These are phyloP conservation scores for Unio pictorum DNA, from an alignment of 2,888 invertebrate species.

Conservation along the genomic window DNA sequence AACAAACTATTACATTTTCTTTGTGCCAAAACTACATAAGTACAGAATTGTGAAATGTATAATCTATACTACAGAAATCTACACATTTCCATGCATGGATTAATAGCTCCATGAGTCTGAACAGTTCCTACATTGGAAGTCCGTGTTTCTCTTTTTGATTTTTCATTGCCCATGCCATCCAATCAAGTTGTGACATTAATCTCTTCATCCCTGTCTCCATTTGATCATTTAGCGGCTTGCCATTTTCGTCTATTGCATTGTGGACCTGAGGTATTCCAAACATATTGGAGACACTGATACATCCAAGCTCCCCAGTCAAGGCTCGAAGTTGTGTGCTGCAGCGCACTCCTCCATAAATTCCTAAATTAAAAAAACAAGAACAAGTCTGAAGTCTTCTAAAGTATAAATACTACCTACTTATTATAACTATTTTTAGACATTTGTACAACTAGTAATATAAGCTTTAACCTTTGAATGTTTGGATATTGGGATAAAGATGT, in stretches of 20 bases:
- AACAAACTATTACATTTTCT: no score
- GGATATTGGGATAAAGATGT: no score
- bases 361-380: slow-evolving; percentile 35
- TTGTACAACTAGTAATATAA: no score
- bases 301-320: slow-evolving; percentile 69
- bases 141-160: slow-evolving; percentile 41
- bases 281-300: slow-evolving; percentile 69
- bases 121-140: slow-evolving; percentile 16
- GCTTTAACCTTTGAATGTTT: no score
- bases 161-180: slow-evolving; percentile 70
- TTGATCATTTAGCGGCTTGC: slow-evolving; percentile 57
- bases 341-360: slow-evolving; percentile 69
- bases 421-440: no score
- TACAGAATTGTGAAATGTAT: no score
- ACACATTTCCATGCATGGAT: no score
- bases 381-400: no score
- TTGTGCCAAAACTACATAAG: no score
- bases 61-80: no score
- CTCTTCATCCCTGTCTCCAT: slow-evolving; percentile 54
- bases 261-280: slow-evolving; percentile 67
- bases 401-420: no score
- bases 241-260: slow-evolving; percentile 63
- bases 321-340: slow-evolving; percentile 68
- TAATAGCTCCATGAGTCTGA: not conserved
- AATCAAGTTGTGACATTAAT: slow-evolving; percentile 69